Evolutionary conservation across 2,797 vertebrate genomes (phyloP), one percentile per base, ranked within the genome.

Genomic region (Threskiornis aethiopicus): DNA sequence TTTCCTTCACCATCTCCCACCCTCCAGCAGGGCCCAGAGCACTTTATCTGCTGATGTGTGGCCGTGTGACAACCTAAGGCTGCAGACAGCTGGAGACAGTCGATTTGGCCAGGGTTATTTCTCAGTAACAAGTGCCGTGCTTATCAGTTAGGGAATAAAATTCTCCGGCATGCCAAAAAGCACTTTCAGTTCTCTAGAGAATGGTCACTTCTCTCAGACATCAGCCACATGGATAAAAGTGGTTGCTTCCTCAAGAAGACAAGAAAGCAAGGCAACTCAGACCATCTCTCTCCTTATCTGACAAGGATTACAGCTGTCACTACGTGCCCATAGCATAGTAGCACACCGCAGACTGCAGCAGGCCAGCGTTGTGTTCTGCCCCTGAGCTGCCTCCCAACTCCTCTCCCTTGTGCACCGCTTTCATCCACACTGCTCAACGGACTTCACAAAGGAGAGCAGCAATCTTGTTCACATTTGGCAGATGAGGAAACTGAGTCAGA

Each of bases 1-100:
- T 96, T 97, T 94, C 85, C 96, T 98, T 64, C 76, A 72, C 33
- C 9, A 35, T 93, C 84, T 95, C 83, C 85, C 58, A 84, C 13
- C 49, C 64, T 66, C 25, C 42, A 79, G 62, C 76, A 94, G 29
- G 20, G 65, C 64, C 49, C 31, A 61, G 69, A 80, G 65, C 52
- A 69, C 52, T 90, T 93, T 33, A 83, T 84, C 49, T 93, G 71
- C 46, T 47, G 41, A 57, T 94, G 54, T 47, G 37, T 83, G 31
- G 29, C 91, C n/a, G 9, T 88, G 13, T 59, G 42, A 84, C 3
- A 35, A 66, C 35, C 33, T 57, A 33, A 80, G 90, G 47, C 57
- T 55, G 49, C 52, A 42, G 55, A 58, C n/a, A 87, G 54, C 58
- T 52, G 89, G 64, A 94, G 37, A 62, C 47, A 88, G 78, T 13